Percentiles rank a stretch among this genome's conserved stretches.
Evolutionary conservation across 2,113 vertebrate genomes (phyloP).

Genomic region (Urocynchramus pylzowi): DNA sequence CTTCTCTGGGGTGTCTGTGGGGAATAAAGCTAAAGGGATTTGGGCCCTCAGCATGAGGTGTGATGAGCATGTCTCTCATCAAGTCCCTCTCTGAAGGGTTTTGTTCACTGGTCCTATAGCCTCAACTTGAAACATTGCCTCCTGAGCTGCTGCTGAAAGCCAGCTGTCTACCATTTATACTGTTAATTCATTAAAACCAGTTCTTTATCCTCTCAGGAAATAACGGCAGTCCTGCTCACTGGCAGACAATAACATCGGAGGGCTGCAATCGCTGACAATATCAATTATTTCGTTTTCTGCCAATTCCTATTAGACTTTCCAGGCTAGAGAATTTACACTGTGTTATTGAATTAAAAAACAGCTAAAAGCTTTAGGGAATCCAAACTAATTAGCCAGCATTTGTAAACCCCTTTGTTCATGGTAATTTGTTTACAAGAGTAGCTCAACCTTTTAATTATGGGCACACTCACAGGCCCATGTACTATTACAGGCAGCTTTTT

Average conservation of each 20-base stretch:
- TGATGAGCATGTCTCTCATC: neutral
- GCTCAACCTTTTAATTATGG: constrained; percentile 84
- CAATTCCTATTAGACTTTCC: constrained; percentile 80
- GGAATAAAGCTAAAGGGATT: neutral
- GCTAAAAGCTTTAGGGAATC: constrained; percentile 80
- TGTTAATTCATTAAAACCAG: constrained; percentile 78
- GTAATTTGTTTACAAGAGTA: constrained; percentile 85
- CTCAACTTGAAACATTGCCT: constrained; percentile 13
- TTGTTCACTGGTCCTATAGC: neutral
- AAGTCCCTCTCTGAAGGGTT: neutral
- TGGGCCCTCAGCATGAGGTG: neutral
- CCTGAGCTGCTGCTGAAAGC: constrained; percentile 56
- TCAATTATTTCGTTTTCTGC: constrained; percentile 81
- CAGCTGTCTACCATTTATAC: constrained; percentile 71
- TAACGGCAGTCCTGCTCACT: constrained; percentile 60
- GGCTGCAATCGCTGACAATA: constrained; percentile 71
- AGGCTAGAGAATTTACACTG: constrained; percentile 75
- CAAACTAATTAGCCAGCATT: constrained; percentile 78
- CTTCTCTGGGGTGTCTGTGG: neutral
- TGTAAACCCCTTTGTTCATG: constrained; percentile 83
- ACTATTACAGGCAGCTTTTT: neutral
- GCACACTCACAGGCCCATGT: constrained; percentile 65
- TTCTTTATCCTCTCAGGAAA: constrained; percentile 79
- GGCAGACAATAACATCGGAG: constrained; percentile 66
- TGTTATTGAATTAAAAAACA: constrained; percentile 81